A percentile compares a stretch with the other conserved stretches of the same genome.
phyloP scores from a whole-genome alignment of 2,888 invertebrate genomes.

The Phragmatobia fuliginosa region DNA sequence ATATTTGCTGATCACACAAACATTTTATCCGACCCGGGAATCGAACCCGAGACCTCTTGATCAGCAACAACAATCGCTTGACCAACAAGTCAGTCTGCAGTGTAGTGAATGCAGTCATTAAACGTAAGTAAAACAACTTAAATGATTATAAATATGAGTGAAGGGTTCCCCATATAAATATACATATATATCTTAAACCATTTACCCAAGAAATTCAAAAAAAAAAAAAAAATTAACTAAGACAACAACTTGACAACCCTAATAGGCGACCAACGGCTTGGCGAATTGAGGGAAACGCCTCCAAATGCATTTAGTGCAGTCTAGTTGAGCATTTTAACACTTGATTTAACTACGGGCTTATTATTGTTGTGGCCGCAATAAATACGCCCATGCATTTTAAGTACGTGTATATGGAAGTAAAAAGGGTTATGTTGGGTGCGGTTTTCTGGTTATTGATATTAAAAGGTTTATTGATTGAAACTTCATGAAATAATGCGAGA shows the following conservation, averaged over 20 bases:
- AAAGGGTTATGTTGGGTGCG: background rate
- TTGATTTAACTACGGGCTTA: conserved; percentile 56
- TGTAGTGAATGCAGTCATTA: too few species aligned
- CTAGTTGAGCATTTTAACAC: conserved; percentile 58
- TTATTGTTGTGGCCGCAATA: conserved; percentile 47
- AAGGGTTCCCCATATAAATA: too few species aligned
- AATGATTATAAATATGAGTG: too few species aligned
- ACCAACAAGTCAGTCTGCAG: too few species aligned
- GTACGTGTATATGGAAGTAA: conserved; percentile 11
- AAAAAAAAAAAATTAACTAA: background rate
- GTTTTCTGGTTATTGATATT: background rate
- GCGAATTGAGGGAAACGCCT: conserved; percentile 60
- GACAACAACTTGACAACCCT: conserved; percentile 36
- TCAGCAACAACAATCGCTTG: too few species aligned
- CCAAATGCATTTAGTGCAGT: conserved; percentile 71
- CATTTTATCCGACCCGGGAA: too few species aligned
- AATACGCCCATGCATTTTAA: conserved; percentile 40
- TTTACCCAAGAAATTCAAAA: too few species aligned
- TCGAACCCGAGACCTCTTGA: too few species aligned
- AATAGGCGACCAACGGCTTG: conserved; percentile 62
- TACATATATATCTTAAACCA: too few species aligned
- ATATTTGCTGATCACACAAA: too few species aligned
- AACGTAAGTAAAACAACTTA: too few species aligned
- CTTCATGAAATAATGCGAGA: background rate
- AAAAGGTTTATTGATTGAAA: conserved; percentile 8